Percentiles rank a stretch among this genome's conserved stretches.
phyloP scores from a whole-genome alignment of 2,113 vertebrate genomes.

The Cyanoramphus novaezelandiae region DNA sequence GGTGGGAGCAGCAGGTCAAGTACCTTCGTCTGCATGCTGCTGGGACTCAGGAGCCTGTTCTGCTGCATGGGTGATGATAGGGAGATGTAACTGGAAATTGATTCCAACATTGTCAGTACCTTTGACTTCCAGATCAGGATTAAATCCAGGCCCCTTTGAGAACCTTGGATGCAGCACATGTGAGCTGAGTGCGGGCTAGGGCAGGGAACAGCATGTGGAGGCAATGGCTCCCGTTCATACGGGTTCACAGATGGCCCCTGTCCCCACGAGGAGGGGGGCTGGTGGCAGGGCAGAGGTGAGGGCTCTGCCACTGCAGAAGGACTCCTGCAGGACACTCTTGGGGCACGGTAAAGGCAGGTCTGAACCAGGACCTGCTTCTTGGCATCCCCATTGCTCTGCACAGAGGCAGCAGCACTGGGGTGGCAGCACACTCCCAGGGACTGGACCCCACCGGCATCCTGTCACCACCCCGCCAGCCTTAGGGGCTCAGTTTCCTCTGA shows the following conservation, averaged over 20 bases:
- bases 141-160: background rate
- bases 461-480: background rate
- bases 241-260: background rate
- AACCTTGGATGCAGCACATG: background rate
- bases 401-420: background rate
- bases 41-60: background rate
- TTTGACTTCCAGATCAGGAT: background rate
- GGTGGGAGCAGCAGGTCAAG: background rate
- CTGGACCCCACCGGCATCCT: background rate
- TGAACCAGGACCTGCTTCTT: background rate
- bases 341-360: background rate
- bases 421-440: fast-evolving
- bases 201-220: background rate
- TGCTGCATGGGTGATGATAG: background rate
- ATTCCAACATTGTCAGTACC: background rate
- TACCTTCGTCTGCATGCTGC: background rate
- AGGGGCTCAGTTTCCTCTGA: background rate
- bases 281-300: background rate
- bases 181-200: background rate
- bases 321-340: background rate
- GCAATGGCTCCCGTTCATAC: background rate
- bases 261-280: background rate
- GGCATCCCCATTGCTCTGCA: background rate
- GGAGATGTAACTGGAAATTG: background rate
- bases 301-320: background rate